Conservation (phyloP, 2,797 vertebrate species). For the Toxotes lorentzi region DNA sequence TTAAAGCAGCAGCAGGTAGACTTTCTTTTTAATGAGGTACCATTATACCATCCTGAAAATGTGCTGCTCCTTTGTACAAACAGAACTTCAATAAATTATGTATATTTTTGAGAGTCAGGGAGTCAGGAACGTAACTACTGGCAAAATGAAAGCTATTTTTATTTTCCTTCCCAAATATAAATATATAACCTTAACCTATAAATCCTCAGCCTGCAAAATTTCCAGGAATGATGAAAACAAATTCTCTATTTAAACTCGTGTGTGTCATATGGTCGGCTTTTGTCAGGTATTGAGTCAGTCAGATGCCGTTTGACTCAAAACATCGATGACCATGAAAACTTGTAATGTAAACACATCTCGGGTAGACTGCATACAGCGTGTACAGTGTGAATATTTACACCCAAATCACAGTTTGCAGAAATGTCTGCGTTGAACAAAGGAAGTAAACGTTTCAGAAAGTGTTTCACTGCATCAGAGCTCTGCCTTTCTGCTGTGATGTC, state of each 20-base stretch:
- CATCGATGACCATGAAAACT: slow-evolving; percentile 30
- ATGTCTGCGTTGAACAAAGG: slow-evolving; percentile 31
- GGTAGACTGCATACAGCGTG: slow-evolving; percentile 32
- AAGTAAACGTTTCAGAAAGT: slow-evolving; percentile 36
- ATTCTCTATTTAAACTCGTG: slow-evolving; percentile 15
- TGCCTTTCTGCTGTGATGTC: slow-evolving; percentile 23
- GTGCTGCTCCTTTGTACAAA: not conserved
- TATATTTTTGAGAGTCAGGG: too few species aligned
- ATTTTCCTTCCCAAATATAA: not conserved
- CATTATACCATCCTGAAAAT: not conserved
- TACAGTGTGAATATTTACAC: slow-evolving; percentile 66
- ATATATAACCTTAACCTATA: too few species aligned
- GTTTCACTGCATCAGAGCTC: slow-evolving; percentile 23
- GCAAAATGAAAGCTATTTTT: not conserved
- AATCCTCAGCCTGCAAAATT: too few species aligned
- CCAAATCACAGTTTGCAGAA: slow-evolving; percentile 59
- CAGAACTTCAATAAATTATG: not conserved
- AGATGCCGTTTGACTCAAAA: slow-evolving; percentile 22
- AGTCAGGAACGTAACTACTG: too few species aligned
- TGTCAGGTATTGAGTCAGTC: slow-evolving; percentile 2
- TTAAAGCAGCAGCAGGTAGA: not conserved
- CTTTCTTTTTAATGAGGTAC: not conserved
- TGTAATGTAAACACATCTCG: slow-evolving; percentile 41
- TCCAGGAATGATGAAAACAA: slow-evolving; percentile 40
- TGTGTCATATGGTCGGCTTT: not conserved